phyloP scores from a whole-genome alignment of 2,888 invertebrate genomes.

The Hesperia comma region DNA sequence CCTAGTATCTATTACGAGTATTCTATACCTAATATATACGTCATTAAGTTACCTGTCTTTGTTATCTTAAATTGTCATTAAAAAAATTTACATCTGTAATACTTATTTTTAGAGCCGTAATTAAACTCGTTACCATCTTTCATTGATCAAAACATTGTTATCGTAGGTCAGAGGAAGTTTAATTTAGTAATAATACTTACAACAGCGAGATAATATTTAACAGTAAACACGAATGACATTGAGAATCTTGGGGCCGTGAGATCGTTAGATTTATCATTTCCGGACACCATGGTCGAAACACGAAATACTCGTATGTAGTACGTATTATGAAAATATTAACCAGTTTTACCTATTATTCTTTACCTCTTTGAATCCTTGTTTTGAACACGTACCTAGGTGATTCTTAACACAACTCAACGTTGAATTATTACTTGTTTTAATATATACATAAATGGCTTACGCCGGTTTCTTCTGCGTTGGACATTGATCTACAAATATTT shows the following conservation, averaged over 20 bases:
- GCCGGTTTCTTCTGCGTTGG: no score
- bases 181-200: slow-evolving; percentile 16
- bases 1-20: no score
- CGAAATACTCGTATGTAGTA: no score
- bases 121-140: not conserved
- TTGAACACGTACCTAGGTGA: not conserved
- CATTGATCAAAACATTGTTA: slow-evolving; percentile 13
- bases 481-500: no score
- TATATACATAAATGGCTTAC: not conserved
- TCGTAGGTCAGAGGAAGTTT: slow-evolving; percentile 13
- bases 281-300: slow-evolving; percentile 14
- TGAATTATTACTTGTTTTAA: not conserved
- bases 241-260: slow-evolving; percentile 8
- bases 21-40: no score
- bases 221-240: slow-evolving; percentile 14
- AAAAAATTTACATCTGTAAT: no score
- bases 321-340: not conserved
- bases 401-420: not conserved
- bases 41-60: no score
- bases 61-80: no score
- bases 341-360: not conserved
- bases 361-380: not conserved
- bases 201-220: slow-evolving; percentile 24
- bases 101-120: no score
- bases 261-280: slow-evolving; percentile 7